Evolutionary conservation across 2,113 vertebrate genomes (phyloP).

Genomic region (Patagioenas fasciata): DNA sequence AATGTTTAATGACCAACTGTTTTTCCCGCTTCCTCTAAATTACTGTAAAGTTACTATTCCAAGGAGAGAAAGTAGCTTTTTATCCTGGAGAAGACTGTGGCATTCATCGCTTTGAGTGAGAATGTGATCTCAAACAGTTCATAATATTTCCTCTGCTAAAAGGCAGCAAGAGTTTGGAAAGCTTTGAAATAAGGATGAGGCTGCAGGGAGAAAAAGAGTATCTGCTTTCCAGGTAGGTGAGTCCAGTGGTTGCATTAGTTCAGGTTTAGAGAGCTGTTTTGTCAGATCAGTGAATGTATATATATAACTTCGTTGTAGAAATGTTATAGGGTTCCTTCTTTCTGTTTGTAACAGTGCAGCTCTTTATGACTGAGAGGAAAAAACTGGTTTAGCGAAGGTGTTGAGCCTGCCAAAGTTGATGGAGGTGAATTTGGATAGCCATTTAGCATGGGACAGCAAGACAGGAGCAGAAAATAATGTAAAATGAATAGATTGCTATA

Average conservation of each 20-base stretch:
- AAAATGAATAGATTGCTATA: constrained; percentile 44
- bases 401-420: constrained; percentile 29
- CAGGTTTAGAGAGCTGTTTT: not conserved
- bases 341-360: not conserved
- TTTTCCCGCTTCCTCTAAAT: constrained; percentile 49
- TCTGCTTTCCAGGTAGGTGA: not conserved
- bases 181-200: not conserved
- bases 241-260: not conserved
- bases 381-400: not conserved
- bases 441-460: constrained; percentile 16
- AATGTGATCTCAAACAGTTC: constrained; percentile 41
- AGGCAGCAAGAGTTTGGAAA: not conserved
- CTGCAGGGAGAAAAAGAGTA: not conserved
- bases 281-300: not conserved
- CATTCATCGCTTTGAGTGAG: constrained; percentile 23
- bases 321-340: not conserved
- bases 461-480: not conserved
- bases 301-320: not conserved
- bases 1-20: constrained; percentile 54
- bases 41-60: constrained; percentile 55
- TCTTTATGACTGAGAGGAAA: not conserved
- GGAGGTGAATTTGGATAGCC: constrained; percentile 29
- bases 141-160: constrained; percentile 36
- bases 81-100: constrained; percentile 49
- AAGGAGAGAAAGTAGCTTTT: constrained; percentile 56